Base-by-base conservation (phyloP, 1,140 invertebrate genomes). In the Sitophilus oryzae region DNA sequence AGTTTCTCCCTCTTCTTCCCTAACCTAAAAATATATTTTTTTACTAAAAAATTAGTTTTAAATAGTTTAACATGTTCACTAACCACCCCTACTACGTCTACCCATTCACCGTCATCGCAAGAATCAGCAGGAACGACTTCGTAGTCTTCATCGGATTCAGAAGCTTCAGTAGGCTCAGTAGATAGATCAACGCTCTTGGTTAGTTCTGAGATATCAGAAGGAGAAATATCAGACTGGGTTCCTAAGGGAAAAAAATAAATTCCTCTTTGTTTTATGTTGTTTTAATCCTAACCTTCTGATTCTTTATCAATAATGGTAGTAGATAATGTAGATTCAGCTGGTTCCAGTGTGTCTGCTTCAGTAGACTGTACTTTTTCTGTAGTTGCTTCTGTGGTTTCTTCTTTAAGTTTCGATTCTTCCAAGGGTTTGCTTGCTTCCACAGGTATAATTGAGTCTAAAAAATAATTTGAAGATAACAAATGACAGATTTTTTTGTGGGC, bases 61-160 rank as follows among this genome's bases (percentile, higher is more conserved):
- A n/a, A n/a, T n/a, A n/a, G n/a, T n/a, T n/a, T 34, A 8, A n/a
- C 5, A 18, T 14, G 19, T 44, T 34, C 50, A n/a, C 21, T 14
- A 18, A 40, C 11, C 2, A 53, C 51, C n/a, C 36, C 41, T 22
- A 21, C n/a, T 22, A 50, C 40, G 8, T 78, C 78, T 15, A 79
- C 74, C 64, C 80, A 80, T 43, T 83, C 82, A 9, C 70, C 69
- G 36, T 79, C 80, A 23, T 79, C 77, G 52, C 80, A 80, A 14
- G 81, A 79, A 1, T 79, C 75, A 16, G 74, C 74, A 14, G 75
- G 56, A 70, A 75, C 56, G 70, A 74, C 22, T 63, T 76, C 71
- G 60, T 73, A 74, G 49, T 79, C 77, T 46, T 73, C 77, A 35
- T 76, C 73, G 34, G 35, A 22, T 9, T 37, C 49, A 15, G 20